phyloP scores from a whole-genome alignment of 2,113 vertebrate genomes.

The Strigops habroptila region DNA sequence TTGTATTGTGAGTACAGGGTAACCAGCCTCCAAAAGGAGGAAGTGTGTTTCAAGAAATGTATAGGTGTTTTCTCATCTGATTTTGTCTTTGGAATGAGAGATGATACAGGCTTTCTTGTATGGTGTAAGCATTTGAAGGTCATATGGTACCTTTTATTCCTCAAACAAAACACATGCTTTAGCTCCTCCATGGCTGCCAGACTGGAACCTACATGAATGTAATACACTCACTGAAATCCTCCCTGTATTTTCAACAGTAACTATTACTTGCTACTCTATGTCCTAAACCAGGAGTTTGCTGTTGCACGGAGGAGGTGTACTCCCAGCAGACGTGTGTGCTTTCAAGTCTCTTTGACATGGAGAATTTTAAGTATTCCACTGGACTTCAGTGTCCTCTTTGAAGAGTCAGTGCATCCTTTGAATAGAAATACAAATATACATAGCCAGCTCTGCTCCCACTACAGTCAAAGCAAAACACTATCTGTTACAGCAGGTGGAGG shows the following conservation, averaged over 20 bases:
- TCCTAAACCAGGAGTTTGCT: constrained; percentile 4
- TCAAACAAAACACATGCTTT: neutral
- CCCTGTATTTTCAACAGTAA: neutral
- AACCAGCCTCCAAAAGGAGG: neutral
- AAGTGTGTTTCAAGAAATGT: neutral
- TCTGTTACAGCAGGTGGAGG: constrained; percentile 59
- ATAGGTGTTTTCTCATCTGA: neutral
- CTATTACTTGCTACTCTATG: neutral
- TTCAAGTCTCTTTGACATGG: neutral
- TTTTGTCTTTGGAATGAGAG: neutral
- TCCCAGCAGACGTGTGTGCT: neutral
- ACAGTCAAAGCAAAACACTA: constrained; percentile 62
- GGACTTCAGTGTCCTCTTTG: constrained; percentile 13
- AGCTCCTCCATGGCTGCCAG: neutral
- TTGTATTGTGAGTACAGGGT: neutral
- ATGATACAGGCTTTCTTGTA: neutral
- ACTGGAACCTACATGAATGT: neutral
- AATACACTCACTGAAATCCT: neutral
- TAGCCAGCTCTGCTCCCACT: constrained; percentile 33
- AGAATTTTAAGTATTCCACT: neutral
- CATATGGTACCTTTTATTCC: neutral
- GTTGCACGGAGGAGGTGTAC: neutral
- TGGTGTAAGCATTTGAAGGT: neutral
- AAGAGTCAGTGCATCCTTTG: constrained; percentile 51
- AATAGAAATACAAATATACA: neutral